These are phyloP conservation scores for Stictonetta naevosa DNA, from an alignment of 2,113 vertebrate species.

Conservation along the genomic window DNA sequence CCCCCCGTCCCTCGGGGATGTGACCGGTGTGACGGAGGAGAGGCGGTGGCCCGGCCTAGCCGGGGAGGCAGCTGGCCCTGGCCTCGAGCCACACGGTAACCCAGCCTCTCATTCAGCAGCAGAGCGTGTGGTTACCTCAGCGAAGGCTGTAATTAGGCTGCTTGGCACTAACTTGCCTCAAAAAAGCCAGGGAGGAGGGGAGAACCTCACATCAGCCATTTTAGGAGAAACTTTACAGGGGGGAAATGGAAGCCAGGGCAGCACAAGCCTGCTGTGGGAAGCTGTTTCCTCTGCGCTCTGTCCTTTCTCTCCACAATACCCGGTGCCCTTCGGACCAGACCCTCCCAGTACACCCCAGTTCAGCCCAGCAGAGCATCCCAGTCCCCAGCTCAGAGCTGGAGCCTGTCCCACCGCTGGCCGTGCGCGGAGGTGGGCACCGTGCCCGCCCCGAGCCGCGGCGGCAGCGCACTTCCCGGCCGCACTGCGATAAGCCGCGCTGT, in stretches of 20 bases:
- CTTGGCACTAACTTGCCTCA: slow-evolving; percentile 38
- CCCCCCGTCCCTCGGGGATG: accelerated
- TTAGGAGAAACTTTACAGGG: not conserved
- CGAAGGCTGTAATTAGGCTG: slow-evolving; percentile 44
- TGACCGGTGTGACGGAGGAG: not conserved
- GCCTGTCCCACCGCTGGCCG: not conserved
- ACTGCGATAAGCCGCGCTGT: not conserved
- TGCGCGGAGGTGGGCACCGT: not conserved
- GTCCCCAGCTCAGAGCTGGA: not conserved
- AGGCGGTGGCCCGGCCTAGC: not conserved
- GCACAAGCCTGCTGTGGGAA: not conserved
- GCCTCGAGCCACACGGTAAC: not conserved
- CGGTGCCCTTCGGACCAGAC: not conserved
- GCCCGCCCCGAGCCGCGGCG: not conserved
- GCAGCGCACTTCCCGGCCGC: not conserved
- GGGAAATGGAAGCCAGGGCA: not conserved
- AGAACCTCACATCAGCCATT: slow-evolving; percentile 10
- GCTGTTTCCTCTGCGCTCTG: not conserved
- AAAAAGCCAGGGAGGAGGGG: slow-evolving; percentile 26
- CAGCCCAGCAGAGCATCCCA: not conserved
- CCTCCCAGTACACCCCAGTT: not conserved
- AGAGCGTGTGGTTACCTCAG: slow-evolving; percentile 39
- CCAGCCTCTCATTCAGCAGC: slow-evolving; percentile 11
- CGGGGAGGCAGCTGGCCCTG: not conserved
- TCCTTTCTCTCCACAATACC: accelerated